Conservation (phyloP, 2,797 vertebrate genomes). For the Lagodon rhomboides region DNA sequence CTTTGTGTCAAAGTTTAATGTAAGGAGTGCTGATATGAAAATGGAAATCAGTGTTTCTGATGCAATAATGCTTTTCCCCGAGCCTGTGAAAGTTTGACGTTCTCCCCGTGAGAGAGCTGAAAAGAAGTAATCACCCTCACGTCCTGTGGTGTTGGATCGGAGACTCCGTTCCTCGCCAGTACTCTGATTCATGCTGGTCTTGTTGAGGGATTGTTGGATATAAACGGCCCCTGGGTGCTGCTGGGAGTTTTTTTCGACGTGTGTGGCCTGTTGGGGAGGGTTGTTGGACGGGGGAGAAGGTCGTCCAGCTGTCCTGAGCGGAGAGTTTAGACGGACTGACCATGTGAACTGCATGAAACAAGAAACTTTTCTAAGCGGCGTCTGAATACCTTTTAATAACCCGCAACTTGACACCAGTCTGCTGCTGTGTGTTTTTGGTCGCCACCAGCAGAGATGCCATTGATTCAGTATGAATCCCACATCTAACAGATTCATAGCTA, state of each 20-base stretch:
- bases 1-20: conserved; percentile 25
- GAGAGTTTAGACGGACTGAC: conserved; percentile 23
- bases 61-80: conserved; percentile 1
- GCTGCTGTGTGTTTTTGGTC: conserved; percentile 35
- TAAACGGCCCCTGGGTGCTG: conserved; percentile 15
- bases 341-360: conserved; percentile 44
- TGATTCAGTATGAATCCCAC: conserved; percentile 2
- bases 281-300: conserved; percentile 16
- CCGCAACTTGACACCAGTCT: conserved; percentile 44
- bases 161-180: conserved; percentile 8
- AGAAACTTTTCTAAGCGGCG: conserved; percentile 42
- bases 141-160: conserved; percentile 22
- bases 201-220: conserved; percentile 37
- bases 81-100: conserved; percentile 2
- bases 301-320: conserved; percentile 49
- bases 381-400: conserved; percentile 52
- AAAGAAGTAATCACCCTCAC: conserved; percentile 26
- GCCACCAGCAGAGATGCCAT: conserved; percentile 6
- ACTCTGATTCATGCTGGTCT: conserved; percentile 20
- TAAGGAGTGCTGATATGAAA: background rate
- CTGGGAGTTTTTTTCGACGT: conserved; percentile 39
- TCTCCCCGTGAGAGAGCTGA: conserved; percentile 2
- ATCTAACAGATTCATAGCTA: background rate
- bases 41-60: conserved; percentile 26
- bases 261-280: conserved; percentile 61